Base-by-base conservation (phyloP, 2,797 vertebrate genomes). In the Propithecus perrieri region DNA sequence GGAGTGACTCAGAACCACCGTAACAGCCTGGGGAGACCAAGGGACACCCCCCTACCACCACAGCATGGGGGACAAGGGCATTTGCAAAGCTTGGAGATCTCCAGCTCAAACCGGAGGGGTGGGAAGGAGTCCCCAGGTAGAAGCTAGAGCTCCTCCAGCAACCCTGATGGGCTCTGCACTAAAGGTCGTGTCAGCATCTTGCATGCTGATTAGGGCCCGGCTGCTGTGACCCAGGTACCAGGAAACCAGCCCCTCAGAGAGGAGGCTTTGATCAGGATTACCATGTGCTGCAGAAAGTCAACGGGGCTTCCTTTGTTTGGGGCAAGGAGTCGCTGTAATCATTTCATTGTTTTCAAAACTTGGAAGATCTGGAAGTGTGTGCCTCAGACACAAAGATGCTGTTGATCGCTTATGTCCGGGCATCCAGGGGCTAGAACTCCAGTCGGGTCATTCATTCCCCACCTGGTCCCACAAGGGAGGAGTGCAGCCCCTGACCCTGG, bases 51-150 rank as follows among this genome's bases (percentile, higher is more conserved):
- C 43, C 43, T 7, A 17, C 53, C 11, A 18, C 79, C 14, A 38
- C 20, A 75, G 71, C n/a, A 4, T 4, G 7, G 71, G 18, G 28
- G 7, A 43, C 13, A 20, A 72, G 14, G 57, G 6, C 28, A 22
- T 24, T 48, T 61, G 15, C 63, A 59, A 84, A 85, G 22, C 33
- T 33, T 59, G 14, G 3, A 35, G 78, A 10, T 35, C 28, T 22
- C 8, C 35, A 5, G 0, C 48, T 85, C 4, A 3, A 48, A 48
- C 22, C 8, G 22, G 28, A 50, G 57, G 61, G 30, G 13, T 0
- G 38, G 33, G 43, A 72, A 83, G 71, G 28, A 65, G 48, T 41
- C 26, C 17, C 74, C 38, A 33, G 79, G 2, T 2, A 41, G 55
- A 38, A 26, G 26, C 10, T 22, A 48, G 57, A 63, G 65, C 35